Percentiles rank a stretch among this genome's conserved stretches.
These are phyloP conservation scores for Meloidogyne hapla DNA, from an alignment of 1,140 invertebrate species.

Conservation along the genomic window DNA sequence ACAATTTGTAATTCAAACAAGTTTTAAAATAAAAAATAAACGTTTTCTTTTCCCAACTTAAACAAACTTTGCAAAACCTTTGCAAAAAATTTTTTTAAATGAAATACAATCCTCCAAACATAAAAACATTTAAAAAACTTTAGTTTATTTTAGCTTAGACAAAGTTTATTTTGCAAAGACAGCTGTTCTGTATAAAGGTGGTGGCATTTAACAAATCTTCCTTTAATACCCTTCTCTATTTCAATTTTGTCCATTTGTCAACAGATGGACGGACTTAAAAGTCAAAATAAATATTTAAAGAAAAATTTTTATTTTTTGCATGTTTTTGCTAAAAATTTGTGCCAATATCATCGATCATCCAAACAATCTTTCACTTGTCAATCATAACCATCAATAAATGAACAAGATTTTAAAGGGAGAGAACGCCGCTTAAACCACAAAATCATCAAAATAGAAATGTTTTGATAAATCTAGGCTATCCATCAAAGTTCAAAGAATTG, in stretches of 20 bases:
- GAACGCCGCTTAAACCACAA: neutral
- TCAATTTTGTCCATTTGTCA: neutral
- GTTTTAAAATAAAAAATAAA: too few species aligned
- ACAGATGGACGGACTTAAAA: neutral
- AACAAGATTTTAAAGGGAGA: neutral
- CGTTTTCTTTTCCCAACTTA: too few species aligned
- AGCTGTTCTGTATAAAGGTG: neutral
- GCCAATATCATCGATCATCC: neutral
- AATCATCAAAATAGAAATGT: neutral
- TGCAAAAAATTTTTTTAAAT: neutral
- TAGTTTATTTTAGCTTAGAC: too few species aligned
- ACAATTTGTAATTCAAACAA: too few species aligned
- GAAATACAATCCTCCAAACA: neutral
- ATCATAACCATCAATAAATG: neutral
- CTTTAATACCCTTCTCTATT: too few species aligned
- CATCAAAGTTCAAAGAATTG: neutral
- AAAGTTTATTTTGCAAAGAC: constrained; percentile 6
- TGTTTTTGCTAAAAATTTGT: neutral
- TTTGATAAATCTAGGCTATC: neutral
- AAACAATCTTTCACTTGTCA: neutral
- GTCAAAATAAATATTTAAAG: neutral
- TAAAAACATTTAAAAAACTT: neutral
- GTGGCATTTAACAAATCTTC: neutral
- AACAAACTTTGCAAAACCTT: too few species aligned
- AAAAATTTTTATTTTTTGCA: neutral